Percentiles rank a stretch among this genome's conserved stretches.
Evolutionary conservation across 2,113 vertebrate species (phyloP).

Genomic region (Raja brachyura): DNA sequence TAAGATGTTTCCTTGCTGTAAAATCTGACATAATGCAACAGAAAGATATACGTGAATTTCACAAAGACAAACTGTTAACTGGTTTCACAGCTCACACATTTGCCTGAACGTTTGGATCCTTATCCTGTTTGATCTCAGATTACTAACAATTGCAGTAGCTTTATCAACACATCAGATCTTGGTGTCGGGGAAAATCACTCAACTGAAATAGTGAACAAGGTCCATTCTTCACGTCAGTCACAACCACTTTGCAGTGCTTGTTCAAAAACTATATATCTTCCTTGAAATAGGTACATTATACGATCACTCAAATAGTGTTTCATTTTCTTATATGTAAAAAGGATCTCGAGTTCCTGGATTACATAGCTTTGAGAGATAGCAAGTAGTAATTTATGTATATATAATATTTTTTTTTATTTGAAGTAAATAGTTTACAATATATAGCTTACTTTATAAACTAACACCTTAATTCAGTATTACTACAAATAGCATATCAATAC

Average conservation of each 20-base stretch:
- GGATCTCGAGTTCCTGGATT: background rate
- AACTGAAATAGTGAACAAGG: background rate
- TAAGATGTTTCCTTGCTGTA: background rate
- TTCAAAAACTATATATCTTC: background rate
- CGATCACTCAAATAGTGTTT: background rate
- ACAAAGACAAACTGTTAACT: background rate
- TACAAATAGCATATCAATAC: no score
- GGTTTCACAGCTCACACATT: background rate
- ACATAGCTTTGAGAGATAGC: background rate
- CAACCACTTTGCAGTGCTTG: background rate
- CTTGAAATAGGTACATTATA: no score
- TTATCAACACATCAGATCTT: background rate
- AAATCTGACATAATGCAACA: background rate
- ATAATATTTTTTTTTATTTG: no score
- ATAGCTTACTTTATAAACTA: no score
- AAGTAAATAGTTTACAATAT: no score
- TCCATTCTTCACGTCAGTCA: background rate
- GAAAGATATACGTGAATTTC: background rate
- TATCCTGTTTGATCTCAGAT: background rate
- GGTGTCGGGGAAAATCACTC: background rate
- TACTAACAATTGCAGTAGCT: background rate
- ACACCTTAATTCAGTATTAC: no score
- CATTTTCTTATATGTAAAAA: background rate
- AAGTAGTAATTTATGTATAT: background rate
- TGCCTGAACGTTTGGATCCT: background rate